These are phyloP conservation scores for Macaria liturata DNA, from an alignment of 2,888 invertebrate species.

Conservation along the genomic window DNA sequence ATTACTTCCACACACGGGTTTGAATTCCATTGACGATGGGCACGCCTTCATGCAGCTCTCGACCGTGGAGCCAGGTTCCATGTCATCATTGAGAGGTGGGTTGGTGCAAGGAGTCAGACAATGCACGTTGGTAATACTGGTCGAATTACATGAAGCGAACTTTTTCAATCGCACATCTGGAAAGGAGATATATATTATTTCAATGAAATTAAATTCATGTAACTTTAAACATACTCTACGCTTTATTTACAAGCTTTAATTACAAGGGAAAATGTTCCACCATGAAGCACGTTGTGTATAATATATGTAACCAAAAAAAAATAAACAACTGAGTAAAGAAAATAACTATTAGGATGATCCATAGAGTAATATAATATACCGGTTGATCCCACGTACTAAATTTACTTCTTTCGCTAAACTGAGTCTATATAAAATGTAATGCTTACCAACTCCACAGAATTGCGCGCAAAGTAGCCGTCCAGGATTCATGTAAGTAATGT, in stretches of 20 bases:
- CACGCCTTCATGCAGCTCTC: slow-evolving; percentile 15
- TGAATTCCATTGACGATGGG: slow-evolving; percentile 61
- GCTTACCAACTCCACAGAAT: slow-evolving; percentile 51
- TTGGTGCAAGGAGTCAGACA: slow-evolving; percentile 41
- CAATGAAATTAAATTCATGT: too few relatives aligned
- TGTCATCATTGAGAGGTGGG: slow-evolving; percentile 6
- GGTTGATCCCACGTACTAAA: too few relatives aligned
- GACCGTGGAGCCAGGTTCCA: background rate
- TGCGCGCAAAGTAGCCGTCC: slow-evolving; percentile 48
- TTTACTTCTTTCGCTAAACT: too few relatives aligned
- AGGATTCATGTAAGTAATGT: slow-evolving; percentile 49
- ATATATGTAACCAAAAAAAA: too few relatives aligned
- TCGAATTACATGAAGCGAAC: slow-evolving; percentile 14
- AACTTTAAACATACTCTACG: too few relatives aligned
- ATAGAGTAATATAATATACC: too few relatives aligned
- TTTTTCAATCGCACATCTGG: slow-evolving; percentile 25
- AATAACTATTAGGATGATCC: too few relatives aligned
- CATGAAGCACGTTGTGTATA: too few relatives aligned
- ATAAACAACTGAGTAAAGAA: too few relatives aligned
- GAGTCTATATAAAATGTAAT: background rate
- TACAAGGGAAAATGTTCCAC: too few relatives aligned
- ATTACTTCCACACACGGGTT: slow-evolving; percentile 72
- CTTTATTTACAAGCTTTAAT: too few relatives aligned
- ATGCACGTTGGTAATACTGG: slow-evolving; percentile 1
- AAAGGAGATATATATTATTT: slow-evolving; percentile 6